phyloP scores from a whole-genome alignment of 1,140 invertebrate genomes.

The Pollicipes pollicipes region DNA sequence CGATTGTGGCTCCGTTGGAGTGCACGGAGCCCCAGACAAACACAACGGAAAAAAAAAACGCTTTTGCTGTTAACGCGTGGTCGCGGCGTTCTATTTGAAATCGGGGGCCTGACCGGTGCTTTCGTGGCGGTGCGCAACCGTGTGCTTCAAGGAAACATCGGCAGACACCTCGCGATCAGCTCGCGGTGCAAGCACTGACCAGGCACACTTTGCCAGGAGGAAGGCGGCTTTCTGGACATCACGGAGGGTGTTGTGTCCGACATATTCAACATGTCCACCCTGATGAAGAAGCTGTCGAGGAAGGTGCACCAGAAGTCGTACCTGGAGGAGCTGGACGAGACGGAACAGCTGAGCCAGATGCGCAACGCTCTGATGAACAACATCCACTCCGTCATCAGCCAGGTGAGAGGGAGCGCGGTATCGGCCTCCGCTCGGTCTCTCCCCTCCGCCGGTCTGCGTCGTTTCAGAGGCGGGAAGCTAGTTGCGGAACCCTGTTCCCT shows the following conservation, averaged over 20 bases:
- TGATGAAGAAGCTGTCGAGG: conserved; percentile 23
- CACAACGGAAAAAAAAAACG: no score
- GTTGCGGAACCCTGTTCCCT: no score
- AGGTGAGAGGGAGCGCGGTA: conserved; percentile 20
- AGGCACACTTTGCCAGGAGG: neutral
- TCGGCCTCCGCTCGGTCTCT: no score
- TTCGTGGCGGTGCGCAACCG: no score
- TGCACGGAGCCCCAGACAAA: no score
- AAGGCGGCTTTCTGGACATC: conserved; percentile 48
- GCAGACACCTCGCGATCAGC: neutral
- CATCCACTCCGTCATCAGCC: conserved; percentile 27
- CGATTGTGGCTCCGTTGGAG: no score
- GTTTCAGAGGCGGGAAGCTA: no score
- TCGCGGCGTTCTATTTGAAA: no score
- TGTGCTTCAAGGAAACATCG: no score
- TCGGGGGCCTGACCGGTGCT: conserved; percentile 11
- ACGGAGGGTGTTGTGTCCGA: conserved; percentile 57
- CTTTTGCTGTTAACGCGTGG: no score
- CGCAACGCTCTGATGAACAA: conserved; percentile 24
- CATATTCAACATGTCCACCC: conserved; percentile 58
- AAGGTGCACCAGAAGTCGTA: neutral
- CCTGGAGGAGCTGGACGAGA: conserved; percentile 26
- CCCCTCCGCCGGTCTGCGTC: no score
- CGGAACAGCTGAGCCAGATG: conserved; percentile 20
- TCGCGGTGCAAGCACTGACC: neutral